Conservation (phyloP, 2,888 invertebrate species). For the Cephus pygmeus region DNA sequence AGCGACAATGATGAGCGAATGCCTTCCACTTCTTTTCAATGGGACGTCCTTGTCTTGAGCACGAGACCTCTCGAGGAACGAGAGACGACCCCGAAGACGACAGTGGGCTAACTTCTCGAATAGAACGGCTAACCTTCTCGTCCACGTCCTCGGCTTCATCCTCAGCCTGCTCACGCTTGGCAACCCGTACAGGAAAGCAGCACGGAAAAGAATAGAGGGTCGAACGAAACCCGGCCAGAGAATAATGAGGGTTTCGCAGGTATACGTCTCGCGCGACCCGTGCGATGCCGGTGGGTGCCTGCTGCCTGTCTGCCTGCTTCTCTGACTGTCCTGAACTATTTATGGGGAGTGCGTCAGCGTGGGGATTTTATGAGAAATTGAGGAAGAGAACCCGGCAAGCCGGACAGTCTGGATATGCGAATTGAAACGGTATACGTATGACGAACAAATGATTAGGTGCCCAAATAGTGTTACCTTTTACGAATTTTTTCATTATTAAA, state of each 20-base stretch:
- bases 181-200: conserved; percentile 15
- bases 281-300: not conserved
- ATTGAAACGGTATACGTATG: not conserved
- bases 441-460: not conserved
- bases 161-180: conserved; percentile 16
- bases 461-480: not conserved
- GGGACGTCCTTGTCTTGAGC: not conserved
- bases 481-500: not conserved
- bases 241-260: conserved; percentile 10
- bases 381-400: not conserved
- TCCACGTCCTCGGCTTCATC: conserved; percentile 4
- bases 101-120: not conserved
- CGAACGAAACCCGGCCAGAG: conserved; percentile 14
- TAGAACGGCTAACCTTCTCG: not conserved
- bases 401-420: not conserved
- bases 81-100: not conserved
- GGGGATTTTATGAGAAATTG: not conserved
- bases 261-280: not conserved
- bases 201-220: conserved; percentile 11
- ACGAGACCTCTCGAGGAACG: not conserved
- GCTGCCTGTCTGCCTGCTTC: not conserved
- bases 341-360: not conserved
- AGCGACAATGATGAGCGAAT: conserved; percentile 30
- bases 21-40: conserved; percentile 30
- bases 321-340: not conserved